These are phyloP conservation scores for Chamaetylas fuelleborni DNA, from an alignment of 2,113 vertebrate genomes.

Conservation along the genomic window DNA sequence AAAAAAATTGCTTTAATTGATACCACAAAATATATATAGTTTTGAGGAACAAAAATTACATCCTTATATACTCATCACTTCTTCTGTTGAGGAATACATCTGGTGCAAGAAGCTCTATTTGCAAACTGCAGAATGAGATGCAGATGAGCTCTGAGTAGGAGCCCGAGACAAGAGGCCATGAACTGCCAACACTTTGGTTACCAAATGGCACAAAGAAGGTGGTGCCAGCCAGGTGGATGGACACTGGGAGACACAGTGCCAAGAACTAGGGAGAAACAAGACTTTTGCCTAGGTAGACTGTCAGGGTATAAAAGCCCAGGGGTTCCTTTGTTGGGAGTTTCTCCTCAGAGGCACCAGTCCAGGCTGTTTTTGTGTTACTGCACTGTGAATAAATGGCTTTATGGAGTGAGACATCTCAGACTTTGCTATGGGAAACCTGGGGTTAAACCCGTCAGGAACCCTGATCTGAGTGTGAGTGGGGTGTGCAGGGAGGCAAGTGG, in stretches of 20 bases:
- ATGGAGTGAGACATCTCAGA: too few relatives aligned
- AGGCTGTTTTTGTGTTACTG: neutral
- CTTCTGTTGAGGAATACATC: neutral
- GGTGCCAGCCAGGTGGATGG: neutral
- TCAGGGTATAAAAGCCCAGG: neutral
- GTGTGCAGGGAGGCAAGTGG: accelerated
- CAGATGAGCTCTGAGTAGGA: neutral
- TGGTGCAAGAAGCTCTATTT: neutral
- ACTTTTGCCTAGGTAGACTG: neutral
- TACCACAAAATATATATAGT: neutral
- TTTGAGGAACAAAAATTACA: neutral
- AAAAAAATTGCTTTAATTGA: neutral
- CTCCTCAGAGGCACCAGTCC: accelerated
- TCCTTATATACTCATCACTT: neutral
- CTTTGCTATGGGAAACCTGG: neutral
- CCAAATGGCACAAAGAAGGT: neutral
- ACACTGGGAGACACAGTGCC: neutral
- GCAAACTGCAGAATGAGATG: neutral
- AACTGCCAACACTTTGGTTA: neutral
- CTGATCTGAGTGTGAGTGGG: neutral
- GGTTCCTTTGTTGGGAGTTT: neutral
- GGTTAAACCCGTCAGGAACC: accelerated
- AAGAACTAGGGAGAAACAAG: neutral
- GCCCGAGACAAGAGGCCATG: accelerated
- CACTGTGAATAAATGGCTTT: too few relatives aligned